Evolutionary conservation across 2,797 vertebrate species (phyloP), one percentile per base, ranked within the genome.

Genomic region (Nyctibius grandis): DNA sequence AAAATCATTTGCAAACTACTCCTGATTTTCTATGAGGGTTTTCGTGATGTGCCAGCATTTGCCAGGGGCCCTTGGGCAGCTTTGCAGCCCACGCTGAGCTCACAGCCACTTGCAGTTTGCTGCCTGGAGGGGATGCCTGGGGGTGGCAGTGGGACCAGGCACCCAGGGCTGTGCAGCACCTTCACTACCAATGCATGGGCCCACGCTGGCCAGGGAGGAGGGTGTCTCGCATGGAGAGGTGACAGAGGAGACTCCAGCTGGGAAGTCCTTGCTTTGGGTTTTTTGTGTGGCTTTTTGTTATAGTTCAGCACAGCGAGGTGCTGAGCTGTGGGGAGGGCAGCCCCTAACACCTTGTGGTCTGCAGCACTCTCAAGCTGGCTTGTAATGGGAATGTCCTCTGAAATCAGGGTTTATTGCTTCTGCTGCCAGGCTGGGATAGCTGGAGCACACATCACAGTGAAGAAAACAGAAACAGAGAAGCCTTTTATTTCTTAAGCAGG

Each of bases 1-100:
- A 73, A 85, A 89, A 92, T 77, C 26, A 83, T 72, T 72, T 91
- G 61, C 73, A 80, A 89, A 40, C 26, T 31, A 26, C 17, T 89
- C 17, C 53, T 67, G 68, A 31, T 87, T 89, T 83, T 80, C 84
- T 67, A 45, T 6, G 16, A 64, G 68, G 9, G 7, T 38, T 63
- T 89, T 85, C 18, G 15, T 26, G 69, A 42, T 25, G 22, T 28
- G 67, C 20, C 50, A 54, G 65, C 0, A 0, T 23, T 87, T 26
- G 0, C 59, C 1, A 2, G 50, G 42, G 11, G 7, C 7, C 6
- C 29, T 26, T 4, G 38, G 31, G 45, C 64, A 89, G 51, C 36
- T 60, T 48, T 80, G 51, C 34, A 73, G 44, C 28, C 47, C 7
- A 1, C 15, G 5, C 29, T 26, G 12, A 25, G 61, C 28, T 33